phyloP scores from a whole-genome alignment of 2,888 invertebrate species.

The Bembecia ichneumoniformis region DNA sequence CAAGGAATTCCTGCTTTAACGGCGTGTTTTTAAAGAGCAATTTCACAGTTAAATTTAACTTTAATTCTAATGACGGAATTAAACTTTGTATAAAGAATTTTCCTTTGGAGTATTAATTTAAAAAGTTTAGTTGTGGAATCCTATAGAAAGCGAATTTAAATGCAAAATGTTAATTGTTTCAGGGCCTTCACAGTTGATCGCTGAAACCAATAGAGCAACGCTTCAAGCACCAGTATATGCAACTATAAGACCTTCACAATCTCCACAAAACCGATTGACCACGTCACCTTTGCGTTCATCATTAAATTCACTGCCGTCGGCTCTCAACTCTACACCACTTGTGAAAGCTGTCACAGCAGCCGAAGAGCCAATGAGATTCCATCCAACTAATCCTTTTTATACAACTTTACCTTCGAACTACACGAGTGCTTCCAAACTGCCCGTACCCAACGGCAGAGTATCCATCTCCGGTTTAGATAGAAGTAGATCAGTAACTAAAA shows the following conservation, averaged over 20 bases:
- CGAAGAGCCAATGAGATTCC: slow-evolving; percentile 49
- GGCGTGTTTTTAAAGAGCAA: not conserved
- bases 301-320: slow-evolving; percentile 40
- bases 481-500: slow-evolving; percentile 31
- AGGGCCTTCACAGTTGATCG: slow-evolving; percentile 61
- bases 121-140: too few relatives aligned
- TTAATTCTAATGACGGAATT: not conserved
- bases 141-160: not conserved
- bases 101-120: not conserved
- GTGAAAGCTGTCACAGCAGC: slow-evolving; percentile 38
- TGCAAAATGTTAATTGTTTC: slow-evolving; percentile 24
- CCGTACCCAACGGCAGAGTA: slow-evolving; percentile 50
- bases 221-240: slow-evolving; percentile 63
- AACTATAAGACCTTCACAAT: slow-evolving; percentile 47
- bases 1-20: not conserved
- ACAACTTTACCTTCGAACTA: slow-evolving; percentile 58
- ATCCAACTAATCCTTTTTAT: slow-evolving; percentile 66
- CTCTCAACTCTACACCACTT: slow-evolving; percentile 44
- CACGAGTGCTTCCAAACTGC: slow-evolving; percentile 57
- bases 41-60: not conserved
- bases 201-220: slow-evolving; percentile 43
- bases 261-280: slow-evolving; percentile 34
- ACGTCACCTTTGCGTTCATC: slow-evolving; percentile 37
- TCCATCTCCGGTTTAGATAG: slow-evolving; percentile 50
- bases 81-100: not conserved